A percentile compares a stretch with the other conserved stretches of the same genome.
Conservation (phyloP, 2,888 invertebrate genomes). For the Andrena haemorrhoa region DNA sequence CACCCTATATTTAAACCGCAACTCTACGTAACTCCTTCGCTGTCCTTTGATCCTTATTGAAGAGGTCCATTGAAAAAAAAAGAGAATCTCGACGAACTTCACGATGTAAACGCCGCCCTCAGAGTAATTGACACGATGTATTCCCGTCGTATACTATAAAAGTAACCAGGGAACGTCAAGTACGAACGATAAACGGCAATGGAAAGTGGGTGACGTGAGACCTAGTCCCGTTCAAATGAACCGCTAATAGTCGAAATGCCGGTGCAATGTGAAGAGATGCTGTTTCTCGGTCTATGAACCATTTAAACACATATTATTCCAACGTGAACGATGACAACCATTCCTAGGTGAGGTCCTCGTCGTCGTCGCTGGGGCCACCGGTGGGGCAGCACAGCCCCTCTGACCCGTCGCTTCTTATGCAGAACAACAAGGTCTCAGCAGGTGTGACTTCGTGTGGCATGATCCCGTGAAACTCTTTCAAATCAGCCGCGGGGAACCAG, state of each 20-base stretch:
- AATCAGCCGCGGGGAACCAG: constrained; percentile 96
- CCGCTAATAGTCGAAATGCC: neutral
- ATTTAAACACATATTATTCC: constrained; percentile 53
- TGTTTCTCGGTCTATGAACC: constrained; percentile 59
- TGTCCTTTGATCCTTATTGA: neutral
- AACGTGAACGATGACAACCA: constrained; percentile 55
- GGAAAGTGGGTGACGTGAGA: neutral
- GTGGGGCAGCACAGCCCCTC: constrained; percentile 94
- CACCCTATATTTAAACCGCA: neutral
- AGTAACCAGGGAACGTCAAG: neutral
- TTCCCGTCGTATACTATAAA: neutral
- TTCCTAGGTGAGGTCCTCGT: constrained; percentile 83
- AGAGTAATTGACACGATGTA: constrained; percentile 63
- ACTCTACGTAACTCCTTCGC: neutral
- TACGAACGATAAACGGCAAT: neutral
- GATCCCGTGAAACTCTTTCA: constrained; percentile 95
- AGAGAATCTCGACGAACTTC: neutral
- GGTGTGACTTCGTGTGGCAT: constrained; percentile 93
- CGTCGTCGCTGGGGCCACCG: constrained; percentile 87
- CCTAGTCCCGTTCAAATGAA: constrained; percentile 9
- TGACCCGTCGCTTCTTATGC: constrained; percentile 93
- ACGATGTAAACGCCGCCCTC: constrained; percentile 11
- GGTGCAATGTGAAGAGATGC: constrained; percentile 15
- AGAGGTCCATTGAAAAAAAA: constrained; percentile 8
- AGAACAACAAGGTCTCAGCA: constrained; percentile 92